Evolutionary conservation across 2,797 vertebrate species (phyloP), one percentile per base, ranked within the genome.

Genomic region (Scomberomorus guttatus): DNA sequence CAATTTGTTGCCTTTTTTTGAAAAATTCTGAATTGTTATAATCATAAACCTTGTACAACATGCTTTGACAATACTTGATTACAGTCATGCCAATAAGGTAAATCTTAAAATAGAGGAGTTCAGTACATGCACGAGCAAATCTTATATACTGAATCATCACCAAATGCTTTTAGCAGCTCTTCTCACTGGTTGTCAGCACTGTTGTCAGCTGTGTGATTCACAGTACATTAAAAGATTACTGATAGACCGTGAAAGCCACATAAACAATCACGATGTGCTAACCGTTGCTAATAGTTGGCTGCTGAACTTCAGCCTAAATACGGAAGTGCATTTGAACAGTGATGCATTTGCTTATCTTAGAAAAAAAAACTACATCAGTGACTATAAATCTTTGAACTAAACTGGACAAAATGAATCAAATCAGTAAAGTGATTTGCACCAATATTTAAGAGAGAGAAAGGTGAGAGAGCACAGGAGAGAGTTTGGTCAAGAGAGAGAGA

Each of bases 401-500:
- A 37, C 4, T 44, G 42, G 42, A 44, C 14, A 15, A 42, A 14
- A 42, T 14, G 13, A 14, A 42, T 17, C 14, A 46, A 17, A 46
- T 46, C 15, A 46, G 13, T 3, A 46, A 46, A 17, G 14, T 46
- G 15, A 15, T 46, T 17, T 46, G 42, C 42, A 46, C 15, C 15
- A 46, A 17, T 46, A 44, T 52, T 61, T 52, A 52, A 51, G 60
- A 60, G 57, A 75, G 55, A n/a, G 39, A 58, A 29, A 75, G 32
- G 61, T 50, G 69, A 84, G 68, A 72, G 64, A 64, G 68, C 61
- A 48, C 29, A 61, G 62, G 34, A 22, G 24, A n/a, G 56, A 66
- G 79, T 75, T 51, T 80, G 83, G 83, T 75, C 78, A 80, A 81
- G 64, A 90, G 22, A 32, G 75, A 81, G 64, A 90, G 22, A 32